Conservation (phyloP, 2,888 invertebrate genomes). For the Branchipolynoe longqiensis region DNA sequence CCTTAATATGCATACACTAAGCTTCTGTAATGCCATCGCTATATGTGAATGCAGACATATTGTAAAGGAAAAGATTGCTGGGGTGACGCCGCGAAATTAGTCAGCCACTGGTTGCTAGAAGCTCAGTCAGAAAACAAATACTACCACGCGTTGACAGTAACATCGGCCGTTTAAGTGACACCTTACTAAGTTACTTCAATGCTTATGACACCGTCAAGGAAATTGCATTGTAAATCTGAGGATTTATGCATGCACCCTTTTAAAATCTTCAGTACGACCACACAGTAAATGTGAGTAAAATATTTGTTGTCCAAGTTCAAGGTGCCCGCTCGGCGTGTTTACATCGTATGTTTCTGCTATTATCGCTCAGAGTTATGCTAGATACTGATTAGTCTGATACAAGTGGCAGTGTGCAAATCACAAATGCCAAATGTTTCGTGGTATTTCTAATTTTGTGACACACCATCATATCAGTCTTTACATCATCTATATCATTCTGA, state of each 20-base stretch:
- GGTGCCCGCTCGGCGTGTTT: slow-evolving; percentile 27
- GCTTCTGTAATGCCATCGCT: no score
- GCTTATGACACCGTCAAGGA: neutral
- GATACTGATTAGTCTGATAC: no score
- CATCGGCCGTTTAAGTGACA: neutral
- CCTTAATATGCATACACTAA: neutral
- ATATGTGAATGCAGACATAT: neutral
- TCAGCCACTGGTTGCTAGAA: slow-evolving; percentile 47
- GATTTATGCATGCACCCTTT: no score
- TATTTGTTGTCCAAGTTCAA: neutral
- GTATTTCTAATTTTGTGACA: no score
- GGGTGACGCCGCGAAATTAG: neutral
- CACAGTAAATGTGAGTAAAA: slow-evolving; percentile 14
- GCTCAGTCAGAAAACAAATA: slow-evolving; percentile 10
- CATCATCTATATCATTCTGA: no score
- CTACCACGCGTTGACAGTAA: neutral
- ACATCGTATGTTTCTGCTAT: slow-evolving; percentile 24
- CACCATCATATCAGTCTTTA: no score
- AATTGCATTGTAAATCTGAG: no score
- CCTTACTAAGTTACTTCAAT: neutral
- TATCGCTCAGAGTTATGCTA: slow-evolving; percentile 21
- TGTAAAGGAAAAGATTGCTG: neutral
- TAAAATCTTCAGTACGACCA: no score
- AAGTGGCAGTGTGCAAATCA: no score
- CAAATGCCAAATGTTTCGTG: no score